phyloP scores from a whole-genome alignment of 2,888 invertebrate species.

The Drosophila histrio region DNA sequence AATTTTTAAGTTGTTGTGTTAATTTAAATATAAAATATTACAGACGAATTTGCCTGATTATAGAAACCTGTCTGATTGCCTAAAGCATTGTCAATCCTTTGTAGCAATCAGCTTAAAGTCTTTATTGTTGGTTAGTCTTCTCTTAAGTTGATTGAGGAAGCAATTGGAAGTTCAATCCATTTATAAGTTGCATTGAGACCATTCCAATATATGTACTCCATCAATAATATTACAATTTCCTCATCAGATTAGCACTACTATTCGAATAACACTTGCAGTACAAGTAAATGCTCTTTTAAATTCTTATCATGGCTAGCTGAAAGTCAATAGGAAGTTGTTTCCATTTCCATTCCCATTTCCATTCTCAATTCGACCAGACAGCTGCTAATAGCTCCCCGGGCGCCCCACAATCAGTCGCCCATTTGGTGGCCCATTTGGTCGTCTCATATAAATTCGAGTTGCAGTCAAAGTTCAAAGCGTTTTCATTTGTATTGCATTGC shows the following conservation, averaged over 20 bases:
- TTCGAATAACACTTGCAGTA: not conserved
- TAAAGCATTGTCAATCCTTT: too few species aligned
- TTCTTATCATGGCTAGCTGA: not conserved
- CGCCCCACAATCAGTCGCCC: not conserved
- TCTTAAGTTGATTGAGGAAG: not conserved
- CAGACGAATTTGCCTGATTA: too few species aligned
- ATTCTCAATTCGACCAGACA: not conserved
- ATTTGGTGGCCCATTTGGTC: constrained; percentile 12
- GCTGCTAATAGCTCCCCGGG: constrained; percentile 13
- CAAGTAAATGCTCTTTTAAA: not conserved
- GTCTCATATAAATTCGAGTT: constrained; percentile 33
- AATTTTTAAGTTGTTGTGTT: too few species aligned
- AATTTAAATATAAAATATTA: too few species aligned
- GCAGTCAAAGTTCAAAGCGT: constrained; percentile 69
- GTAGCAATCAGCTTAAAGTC: too few species aligned
- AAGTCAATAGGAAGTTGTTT: not conserved
- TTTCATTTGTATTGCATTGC: constrained; percentile 39
- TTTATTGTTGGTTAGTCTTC: too few species aligned
- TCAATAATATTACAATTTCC: not conserved
- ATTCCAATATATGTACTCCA: not conserved
- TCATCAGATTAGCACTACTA: not conserved
- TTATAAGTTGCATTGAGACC: not conserved
- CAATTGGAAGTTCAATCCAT: not conserved
- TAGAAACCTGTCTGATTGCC: too few species aligned
- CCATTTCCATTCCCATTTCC: not conserved